Percentiles rank a stretch among this genome's conserved stretches.
Evolutionary conservation across 2,797 vertebrate genomes (phyloP).

Genomic region (Lepilemur ruficaudatus): DNA sequence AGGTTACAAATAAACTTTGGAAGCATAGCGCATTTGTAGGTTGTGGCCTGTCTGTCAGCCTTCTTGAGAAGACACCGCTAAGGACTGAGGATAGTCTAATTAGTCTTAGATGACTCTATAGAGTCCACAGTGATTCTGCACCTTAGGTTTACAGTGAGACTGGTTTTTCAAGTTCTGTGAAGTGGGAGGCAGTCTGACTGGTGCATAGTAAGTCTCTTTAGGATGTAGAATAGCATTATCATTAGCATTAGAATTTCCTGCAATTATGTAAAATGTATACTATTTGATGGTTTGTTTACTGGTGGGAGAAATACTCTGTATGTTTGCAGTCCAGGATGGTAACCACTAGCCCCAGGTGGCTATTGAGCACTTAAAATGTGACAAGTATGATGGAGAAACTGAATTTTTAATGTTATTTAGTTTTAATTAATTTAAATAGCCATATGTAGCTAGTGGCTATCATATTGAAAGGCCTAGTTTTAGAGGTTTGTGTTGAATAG

Average conservation of each 20-base stretch:
- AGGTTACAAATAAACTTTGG: background rate
- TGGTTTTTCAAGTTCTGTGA: background rate
- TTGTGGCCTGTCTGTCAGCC: background rate
- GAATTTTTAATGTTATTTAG: conserved; percentile 6
- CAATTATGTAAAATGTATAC: background rate
- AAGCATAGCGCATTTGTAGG: background rate
- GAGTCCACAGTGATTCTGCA: background rate
- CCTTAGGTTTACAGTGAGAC: background rate
- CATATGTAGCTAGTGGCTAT: background rate
- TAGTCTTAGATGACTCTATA: background rate
- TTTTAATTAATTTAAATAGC: conserved; percentile 30
- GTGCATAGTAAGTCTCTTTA: background rate
- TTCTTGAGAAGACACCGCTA: background rate
- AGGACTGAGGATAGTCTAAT: background rate
- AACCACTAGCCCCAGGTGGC: background rate
- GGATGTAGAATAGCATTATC: background rate
- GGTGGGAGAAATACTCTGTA: background rate
- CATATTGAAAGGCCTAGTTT: background rate
- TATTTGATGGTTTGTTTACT: background rate
- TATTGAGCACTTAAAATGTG: background rate
- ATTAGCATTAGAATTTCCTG: background rate
- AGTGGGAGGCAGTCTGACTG: background rate
- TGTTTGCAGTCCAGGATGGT: background rate
- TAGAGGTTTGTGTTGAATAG: background rate
- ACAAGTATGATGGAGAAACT: background rate